phyloP scores from a whole-genome alignment of 1,140 invertebrate species.

The Bombus pascuorum region DNA sequence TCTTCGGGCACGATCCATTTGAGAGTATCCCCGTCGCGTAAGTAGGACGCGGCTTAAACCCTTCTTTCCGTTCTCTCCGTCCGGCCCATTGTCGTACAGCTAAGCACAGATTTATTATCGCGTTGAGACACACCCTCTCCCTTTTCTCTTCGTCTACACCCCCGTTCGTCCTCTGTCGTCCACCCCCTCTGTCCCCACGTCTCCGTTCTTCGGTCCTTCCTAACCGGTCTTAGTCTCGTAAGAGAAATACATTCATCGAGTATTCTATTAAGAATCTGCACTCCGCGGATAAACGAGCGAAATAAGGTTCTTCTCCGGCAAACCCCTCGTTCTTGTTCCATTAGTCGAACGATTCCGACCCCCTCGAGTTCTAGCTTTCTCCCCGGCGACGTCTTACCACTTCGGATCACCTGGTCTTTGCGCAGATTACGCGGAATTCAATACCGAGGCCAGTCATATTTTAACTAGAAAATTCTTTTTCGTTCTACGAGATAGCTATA shows the following conservation, averaged over 20 bases:
- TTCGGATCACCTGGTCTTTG: constrained; percentile 55
- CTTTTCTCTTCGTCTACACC: constrained; percentile 27
- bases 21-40: constrained; percentile 69
- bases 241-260: constrained; percentile 77
- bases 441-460: constrained; percentile 26
- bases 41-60: constrained; percentile 74
- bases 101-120: constrained; percentile 77
- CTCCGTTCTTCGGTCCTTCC: constrained; percentile 37
- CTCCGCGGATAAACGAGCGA: constrained; percentile 71
- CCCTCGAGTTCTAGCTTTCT: constrained; percentile 23
- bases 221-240: constrained; percentile 69
- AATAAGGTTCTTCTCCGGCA: constrained; percentile 68
- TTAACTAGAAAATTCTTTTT: background rate
- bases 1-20: constrained; percentile 70
- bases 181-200: constrained; percentile 3
- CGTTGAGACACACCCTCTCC: constrained; percentile 61
- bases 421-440: constrained; percentile 46
- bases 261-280: constrained; percentile 77
- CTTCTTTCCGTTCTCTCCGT: constrained; percentile 70
- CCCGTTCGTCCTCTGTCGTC: constrained; percentile 17
- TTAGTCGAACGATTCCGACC: constrained; percentile 68
- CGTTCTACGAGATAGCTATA: background rate
- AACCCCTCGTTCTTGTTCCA: constrained; percentile 61
- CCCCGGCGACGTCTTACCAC: constrained; percentile 47
- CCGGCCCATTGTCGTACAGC: constrained; percentile 72